Base-by-base conservation (phyloP, 2,888 invertebrate genomes). In the Furcula furcula region DNA sequence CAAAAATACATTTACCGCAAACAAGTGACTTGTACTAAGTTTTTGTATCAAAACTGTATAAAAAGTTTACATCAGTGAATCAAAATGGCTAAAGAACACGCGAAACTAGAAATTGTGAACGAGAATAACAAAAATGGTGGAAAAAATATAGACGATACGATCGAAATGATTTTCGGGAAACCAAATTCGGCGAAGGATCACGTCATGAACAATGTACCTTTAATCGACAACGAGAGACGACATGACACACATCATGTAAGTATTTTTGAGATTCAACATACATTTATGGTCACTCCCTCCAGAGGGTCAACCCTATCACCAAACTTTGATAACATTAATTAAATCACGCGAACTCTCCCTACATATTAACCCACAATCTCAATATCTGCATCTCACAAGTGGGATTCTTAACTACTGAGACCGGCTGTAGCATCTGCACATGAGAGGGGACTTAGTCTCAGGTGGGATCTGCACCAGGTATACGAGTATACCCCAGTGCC, bases 101-200 rank as follows among this genome's bases (percentile, higher is more conserved):
- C 58, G 6, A 69, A 52, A 36, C 32, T 67, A 37, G 59, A 68
- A 16, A 59, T 68, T 29, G 47, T 62, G 35, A 58, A 67, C 20
- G 69, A 70, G 19, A 41, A 60, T 2, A 51, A 60, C 13, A 71
- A 66, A 33, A 45, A 51, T 19, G 19, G 40, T 2, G 34, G 33
- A 4, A 61, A 55, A 29, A 32, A 54, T 4, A 11, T 67, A 29
- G 72, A 82, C 23, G 68, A 70, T 12, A 73, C 68, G 4, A 52
- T 86, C 0, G 80, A 80, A 27, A 69, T 66, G 67, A 64, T 86
- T 34, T 86, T 85, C 36, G 83, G 84, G 0, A 73, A 48, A 5
- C 72, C 79, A 3, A 45, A 45, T 7, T 54, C 66, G 0, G 57
- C 65, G 3, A 69, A 66, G 21, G 42, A 40, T 4, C 46, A 27